Evolutionary conservation across 2,888 invertebrate species (phyloP).

Genomic region (Idaea dimidiata): DNA sequence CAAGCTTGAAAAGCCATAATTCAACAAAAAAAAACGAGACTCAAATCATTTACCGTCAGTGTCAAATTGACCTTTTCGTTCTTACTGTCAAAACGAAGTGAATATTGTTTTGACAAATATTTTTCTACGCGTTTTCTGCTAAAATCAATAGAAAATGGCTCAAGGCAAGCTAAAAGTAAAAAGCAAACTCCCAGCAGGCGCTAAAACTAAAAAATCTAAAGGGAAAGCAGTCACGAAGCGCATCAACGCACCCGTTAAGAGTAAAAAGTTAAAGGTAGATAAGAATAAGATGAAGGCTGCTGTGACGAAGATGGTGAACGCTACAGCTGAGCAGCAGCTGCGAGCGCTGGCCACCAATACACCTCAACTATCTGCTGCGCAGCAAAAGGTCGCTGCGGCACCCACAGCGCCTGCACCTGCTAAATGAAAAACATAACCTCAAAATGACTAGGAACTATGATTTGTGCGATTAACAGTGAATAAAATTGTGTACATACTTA

Average conservation of each 20-base stretch:
- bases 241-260: constrained; percentile 83
- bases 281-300: constrained; percentile 83
- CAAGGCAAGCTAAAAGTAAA: constrained; percentile 86
- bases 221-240: constrained; percentile 80
- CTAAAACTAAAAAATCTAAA: constrained; percentile 75
- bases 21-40: neutral
- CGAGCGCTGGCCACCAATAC: constrained; percentile 78
- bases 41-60: neutral
- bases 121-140: neutral
- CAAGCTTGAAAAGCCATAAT: neutral
- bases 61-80: constrained; percentile 10
- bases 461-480: neutral
- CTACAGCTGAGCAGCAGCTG: constrained; percentile 84
- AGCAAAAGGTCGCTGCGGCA: constrained; percentile 62
- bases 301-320: constrained; percentile 86
- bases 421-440: constrained; percentile 41
- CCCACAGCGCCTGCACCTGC: constrained; percentile 65
- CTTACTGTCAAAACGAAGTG: constrained; percentile 14
- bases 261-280: constrained; percentile 81
- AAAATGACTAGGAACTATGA: neutral
- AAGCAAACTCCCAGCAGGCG: constrained; percentile 80
- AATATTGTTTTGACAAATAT: constrained; percentile 1
- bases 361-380: constrained; percentile 75
- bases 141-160: constrained; percentile 70
- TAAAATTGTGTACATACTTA: neutral